These are phyloP conservation scores for Oscheius sp. DNA, from an alignment of 2,888 invertebrate species.

Conservation along the genomic window DNA sequence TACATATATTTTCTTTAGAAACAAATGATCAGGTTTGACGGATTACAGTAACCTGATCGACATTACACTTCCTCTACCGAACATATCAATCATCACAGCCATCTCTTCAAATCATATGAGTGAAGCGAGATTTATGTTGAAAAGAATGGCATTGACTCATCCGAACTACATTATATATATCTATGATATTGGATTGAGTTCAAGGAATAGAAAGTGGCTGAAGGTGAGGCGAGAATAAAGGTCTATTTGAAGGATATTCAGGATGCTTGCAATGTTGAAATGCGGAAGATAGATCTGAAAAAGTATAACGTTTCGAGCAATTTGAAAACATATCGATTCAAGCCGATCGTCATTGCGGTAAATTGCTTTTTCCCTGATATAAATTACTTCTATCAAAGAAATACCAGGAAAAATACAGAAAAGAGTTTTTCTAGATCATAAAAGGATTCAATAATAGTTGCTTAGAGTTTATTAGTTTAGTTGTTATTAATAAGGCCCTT, in stretches of 20 bases:
- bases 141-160: too few relatives aligned
- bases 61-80: slow-evolving; percentile 1
- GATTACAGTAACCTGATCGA: too few relatives aligned
- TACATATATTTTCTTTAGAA: too few relatives aligned
- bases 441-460: too few relatives aligned
- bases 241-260: too few relatives aligned
- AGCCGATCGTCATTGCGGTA: background rate
- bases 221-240: too few relatives aligned
- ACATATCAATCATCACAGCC: background rate
- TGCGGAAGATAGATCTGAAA: background rate
- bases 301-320: background rate
- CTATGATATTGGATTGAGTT: background rate
- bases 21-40: too few relatives aligned
- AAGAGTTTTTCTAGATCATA: background rate
- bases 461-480: too few relatives aligned
- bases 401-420: background rate
- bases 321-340: background rate
- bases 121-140: too few relatives aligned
- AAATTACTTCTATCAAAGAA: too few relatives aligned
- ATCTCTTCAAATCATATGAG: background rate
- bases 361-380: too few relatives aligned
- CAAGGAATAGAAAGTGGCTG: background rate
- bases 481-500: too few relatives aligned
- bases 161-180: background rate
- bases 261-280: slow-evolving; percentile 5